phyloP scores from a whole-genome alignment of 2,888 invertebrate genomes.

The Scotopteryx bipunctaria region DNA sequence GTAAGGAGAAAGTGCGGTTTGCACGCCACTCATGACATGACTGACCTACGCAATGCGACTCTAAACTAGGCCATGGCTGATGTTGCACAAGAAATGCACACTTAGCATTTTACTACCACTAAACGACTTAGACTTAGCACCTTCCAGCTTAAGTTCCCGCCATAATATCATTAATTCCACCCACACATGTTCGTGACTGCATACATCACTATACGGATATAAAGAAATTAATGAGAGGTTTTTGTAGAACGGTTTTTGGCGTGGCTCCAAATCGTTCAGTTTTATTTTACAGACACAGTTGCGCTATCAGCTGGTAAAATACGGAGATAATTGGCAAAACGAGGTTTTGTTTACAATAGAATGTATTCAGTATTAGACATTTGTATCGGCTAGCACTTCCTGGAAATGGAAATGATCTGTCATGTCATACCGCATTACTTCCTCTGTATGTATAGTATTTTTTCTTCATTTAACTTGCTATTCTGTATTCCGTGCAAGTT shows the following conservation, averaged over 20 bases:
- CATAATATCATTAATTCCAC: conserved; percentile 45
- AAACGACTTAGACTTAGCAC: conserved; percentile 38
- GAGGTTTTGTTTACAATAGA: conserved; percentile 34
- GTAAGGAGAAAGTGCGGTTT: conserved; percentile 66
- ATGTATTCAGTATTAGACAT: conserved; percentile 21
- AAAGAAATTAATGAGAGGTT: conserved; percentile 44
- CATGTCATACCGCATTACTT: conserved; percentile 53
- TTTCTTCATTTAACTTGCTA: conserved; percentile 8
- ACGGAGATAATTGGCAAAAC: conserved; percentile 37
- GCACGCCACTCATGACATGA: conserved; percentile 52
- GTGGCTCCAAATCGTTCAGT: conserved; percentile 40
- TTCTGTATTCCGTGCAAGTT: neutral
- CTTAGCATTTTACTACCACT: conserved; percentile 47
- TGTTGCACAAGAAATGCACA: conserved; percentile 58
- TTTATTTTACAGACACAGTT: conserved; percentile 41
- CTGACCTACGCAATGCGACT: conserved; percentile 76
- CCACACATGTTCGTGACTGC: conserved; percentile 42
- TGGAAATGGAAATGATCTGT: conserved; percentile 47
- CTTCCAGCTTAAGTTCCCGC: conserved; percentile 39
- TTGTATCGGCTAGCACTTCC: conserved; percentile 18
- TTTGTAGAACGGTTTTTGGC: conserved; percentile 47
- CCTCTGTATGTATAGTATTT: conserved; percentile 37
- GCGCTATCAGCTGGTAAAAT: conserved; percentile 37
- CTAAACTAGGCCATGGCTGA: conserved; percentile 64
- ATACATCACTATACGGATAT: conserved; percentile 41